A percentile compares a stretch with the other conserved stretches of the same genome.
Evolutionary conservation across 1,140 invertebrate species (phyloP).

Genomic region (Nephotettix cincticeps): DNA sequence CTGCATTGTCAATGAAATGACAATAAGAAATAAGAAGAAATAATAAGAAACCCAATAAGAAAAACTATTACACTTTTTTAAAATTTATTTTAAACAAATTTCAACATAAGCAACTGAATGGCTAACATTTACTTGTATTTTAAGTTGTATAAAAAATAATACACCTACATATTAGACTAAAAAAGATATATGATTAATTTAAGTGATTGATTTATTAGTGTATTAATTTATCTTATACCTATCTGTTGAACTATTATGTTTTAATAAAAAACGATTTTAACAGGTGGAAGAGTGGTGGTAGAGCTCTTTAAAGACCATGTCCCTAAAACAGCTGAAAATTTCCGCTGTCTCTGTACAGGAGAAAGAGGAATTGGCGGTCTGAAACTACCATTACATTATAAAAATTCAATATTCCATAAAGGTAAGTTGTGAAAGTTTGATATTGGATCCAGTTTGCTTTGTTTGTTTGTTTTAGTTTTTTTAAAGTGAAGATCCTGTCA

Average conservation of each 20-base stretch:
- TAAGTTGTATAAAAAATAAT: not conserved
- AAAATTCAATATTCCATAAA: conserved; percentile 73
- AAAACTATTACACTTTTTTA: too few species aligned
- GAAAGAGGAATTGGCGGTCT: conserved; percentile 70
- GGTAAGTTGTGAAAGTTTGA: too few species aligned
- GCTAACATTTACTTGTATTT: too few species aligned
- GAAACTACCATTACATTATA: conserved; percentile 72
- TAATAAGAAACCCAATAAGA: too few species aligned
- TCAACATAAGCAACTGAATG: too few species aligned
- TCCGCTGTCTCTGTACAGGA: conserved; percentile 85
- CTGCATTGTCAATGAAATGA: too few species aligned
- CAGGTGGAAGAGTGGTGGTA: conserved; percentile 78
- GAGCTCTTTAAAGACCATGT: conserved; percentile 81
- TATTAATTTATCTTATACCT: not conserved
- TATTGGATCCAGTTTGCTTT: too few species aligned
- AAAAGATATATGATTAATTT: not conserved
- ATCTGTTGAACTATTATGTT: conserved; percentile 34
- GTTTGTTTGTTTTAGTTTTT: too few species aligned
- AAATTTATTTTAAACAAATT: too few species aligned
- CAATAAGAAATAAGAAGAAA: too few species aligned
- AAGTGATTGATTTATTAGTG: not conserved
- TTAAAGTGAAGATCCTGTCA: too few species aligned
- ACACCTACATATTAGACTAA: not conserved
- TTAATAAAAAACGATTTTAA: too few species aligned
- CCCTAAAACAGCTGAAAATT: conserved; percentile 91